A percentile compares a stretch with the other conserved stretches of the same genome.
phyloP scores from a whole-genome alignment of 2,113 vertebrate species.

The Ia io region DNA sequence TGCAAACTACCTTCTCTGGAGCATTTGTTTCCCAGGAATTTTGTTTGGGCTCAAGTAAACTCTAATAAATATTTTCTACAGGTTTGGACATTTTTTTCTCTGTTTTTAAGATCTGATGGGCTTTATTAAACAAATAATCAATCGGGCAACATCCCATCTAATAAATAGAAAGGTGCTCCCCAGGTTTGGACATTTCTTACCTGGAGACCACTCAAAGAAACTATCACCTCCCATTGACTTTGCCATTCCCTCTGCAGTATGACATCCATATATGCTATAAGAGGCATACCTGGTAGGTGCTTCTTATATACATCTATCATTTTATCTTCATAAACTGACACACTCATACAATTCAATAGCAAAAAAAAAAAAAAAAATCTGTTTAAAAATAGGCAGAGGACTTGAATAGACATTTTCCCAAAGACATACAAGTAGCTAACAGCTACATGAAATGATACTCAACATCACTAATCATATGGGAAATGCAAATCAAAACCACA shows the following conservation, averaged over 20 bases:
- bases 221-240: neutral
- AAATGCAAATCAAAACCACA: neutral
- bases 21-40: neutral
- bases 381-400: neutral
- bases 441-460: neutral
- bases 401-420: neutral
- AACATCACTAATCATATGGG: neutral
- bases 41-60: neutral
- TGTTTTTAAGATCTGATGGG: neutral
- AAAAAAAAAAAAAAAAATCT: neutral
- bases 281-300: neutral
- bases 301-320: neutral
- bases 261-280: no score
- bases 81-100: neutral
- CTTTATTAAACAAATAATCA: neutral
- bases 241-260: neutral
- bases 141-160: neutral
- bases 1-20: neutral
- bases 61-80: neutral
- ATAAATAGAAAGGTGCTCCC: neutral
- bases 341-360: neutral
- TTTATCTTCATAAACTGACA: neutral
- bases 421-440: neutral
- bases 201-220: neutral
- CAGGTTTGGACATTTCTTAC: neutral